These are phyloP conservation scores for Stigmatopora argus DNA, from an alignment of 2,113 vertebrate genomes.

Conservation along the genomic window DNA sequence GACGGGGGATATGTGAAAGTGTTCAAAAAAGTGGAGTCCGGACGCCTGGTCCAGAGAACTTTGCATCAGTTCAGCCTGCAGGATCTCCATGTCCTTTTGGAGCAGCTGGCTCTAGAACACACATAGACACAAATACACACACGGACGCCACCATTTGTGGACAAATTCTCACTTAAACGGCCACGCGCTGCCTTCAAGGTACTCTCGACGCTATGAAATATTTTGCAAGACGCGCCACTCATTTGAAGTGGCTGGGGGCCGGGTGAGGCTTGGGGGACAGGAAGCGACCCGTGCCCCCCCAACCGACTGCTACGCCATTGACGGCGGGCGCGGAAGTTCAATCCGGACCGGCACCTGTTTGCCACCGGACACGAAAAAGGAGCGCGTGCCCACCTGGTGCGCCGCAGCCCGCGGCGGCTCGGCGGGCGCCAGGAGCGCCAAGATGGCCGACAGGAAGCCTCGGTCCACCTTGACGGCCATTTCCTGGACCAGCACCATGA, in stretches of 20 bases:
- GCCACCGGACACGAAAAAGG: too few relatives aligned
- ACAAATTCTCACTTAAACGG: too few relatives aligned
- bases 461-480: conserved; percentile 97
- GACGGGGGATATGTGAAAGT: conserved; percentile 95
- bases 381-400: conserved; percentile 71
- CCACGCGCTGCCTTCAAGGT: too few relatives aligned
- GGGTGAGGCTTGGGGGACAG: too few relatives aligned
- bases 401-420: conserved; percentile 69
- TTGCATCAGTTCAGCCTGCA: conserved; percentile 83
- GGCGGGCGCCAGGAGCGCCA: conserved; percentile 77
- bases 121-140: background rate
- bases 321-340: too few relatives aligned
- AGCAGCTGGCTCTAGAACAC: conserved; percentile 77
- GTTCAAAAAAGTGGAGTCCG: conserved; percentile 88
- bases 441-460: conserved; percentile 82
- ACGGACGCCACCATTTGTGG: too few relatives aligned
- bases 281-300: too few relatives aligned
- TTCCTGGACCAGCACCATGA: conserved; percentile 97
- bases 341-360: too few relatives aligned
- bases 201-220: too few relatives aligned
- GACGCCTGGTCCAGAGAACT: conserved; percentile 80
- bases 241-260: too few relatives aligned
- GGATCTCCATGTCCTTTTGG: conserved; percentile 76
- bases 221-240: too few relatives aligned
- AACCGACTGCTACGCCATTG: too few relatives aligned